Conservation (phyloP, 2,797 vertebrate species). For the Sebastes goodei region DNA sequence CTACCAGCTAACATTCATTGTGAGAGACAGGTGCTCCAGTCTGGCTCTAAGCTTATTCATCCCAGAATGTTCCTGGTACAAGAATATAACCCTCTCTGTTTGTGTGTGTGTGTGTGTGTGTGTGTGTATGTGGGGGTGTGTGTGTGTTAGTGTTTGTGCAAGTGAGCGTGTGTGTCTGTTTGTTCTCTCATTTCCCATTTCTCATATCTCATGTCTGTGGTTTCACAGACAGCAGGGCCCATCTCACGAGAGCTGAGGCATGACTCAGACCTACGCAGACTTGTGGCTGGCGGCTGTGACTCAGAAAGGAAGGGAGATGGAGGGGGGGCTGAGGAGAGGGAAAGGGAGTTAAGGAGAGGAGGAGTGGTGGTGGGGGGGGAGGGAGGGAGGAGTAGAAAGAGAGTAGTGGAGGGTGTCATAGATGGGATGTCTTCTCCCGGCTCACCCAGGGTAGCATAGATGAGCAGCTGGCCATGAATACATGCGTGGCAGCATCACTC, state of each 20-base stretch:
- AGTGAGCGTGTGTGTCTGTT: constrained; percentile 51
- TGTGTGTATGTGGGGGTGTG: background rate
- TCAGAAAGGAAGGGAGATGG: constrained; percentile 62
- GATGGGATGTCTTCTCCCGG: constrained; percentile 55
- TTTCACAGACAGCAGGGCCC: constrained; percentile 73
- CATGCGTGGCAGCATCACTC: constrained; percentile 65
- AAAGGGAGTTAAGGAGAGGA: constrained; percentile 1
- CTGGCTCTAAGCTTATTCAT: constrained; percentile 44
- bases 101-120: background rate
- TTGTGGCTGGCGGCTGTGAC: constrained; percentile 79
- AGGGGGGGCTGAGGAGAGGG: constrained; percentile 19
- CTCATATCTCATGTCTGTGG: constrained; percentile 74
- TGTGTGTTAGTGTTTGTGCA: constrained; percentile 37
- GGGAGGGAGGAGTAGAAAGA: constrained; percentile 2
- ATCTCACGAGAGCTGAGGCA: constrained; percentile 75
- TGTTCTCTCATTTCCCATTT: constrained; percentile 75
- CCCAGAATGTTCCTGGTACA: constrained; percentile 46
- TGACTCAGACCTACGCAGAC: constrained; percentile 80
- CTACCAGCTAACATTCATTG: constrained; percentile 32
- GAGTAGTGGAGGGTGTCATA: constrained; percentile 45
- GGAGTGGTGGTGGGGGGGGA: background rate
- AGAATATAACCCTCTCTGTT: constrained; percentile 25
- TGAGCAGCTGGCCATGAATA: constrained; percentile 80
- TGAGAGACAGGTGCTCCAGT: constrained; percentile 64
- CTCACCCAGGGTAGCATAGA: constrained; percentile 51